Evolutionary conservation across 2,888 invertebrate species (phyloP).

Genomic region (Adineta ricciae): DNA sequence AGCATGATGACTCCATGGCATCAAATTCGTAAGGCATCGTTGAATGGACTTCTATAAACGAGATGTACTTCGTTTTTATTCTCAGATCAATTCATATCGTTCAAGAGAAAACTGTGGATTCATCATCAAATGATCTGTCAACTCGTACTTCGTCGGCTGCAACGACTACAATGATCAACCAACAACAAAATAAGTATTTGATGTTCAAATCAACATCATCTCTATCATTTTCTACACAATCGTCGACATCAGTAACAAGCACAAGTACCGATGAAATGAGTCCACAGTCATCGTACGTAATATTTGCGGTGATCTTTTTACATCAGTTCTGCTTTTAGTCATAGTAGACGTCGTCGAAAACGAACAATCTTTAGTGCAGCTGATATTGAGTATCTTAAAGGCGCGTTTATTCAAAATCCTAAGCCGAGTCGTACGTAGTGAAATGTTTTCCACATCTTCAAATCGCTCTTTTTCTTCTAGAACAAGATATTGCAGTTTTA

Average conservation of each 20-base stretch:
- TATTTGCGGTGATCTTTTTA: too few relatives aligned
- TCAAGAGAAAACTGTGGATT: neutral
- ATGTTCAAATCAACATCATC: neutral
- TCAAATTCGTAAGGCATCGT: neutral
- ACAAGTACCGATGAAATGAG: neutral
- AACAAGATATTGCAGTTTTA: neutral
- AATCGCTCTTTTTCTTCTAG: too few relatives aligned
- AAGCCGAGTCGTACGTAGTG: neutral
- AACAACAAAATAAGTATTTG: neutral
- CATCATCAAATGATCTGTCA: neutral
- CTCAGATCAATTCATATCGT: neutral
- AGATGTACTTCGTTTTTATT: neutral
- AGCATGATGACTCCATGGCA: neutral
- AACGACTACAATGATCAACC: neutral
- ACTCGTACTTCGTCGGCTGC: neutral
- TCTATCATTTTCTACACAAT: neutral
- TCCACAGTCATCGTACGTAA: neutral
- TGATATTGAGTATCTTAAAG: neutral
- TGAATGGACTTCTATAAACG: neutral
- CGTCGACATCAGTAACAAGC: neutral
- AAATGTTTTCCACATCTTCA: neutral
- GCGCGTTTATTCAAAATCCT: slow-evolving; percentile 6
- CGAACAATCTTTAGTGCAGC: neutral
- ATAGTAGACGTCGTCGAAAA: neutral
- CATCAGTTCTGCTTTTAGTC: neutral